Percentiles rank a stretch among this genome's conserved stretches.
Evolutionary conservation across 2,797 vertebrate genomes (phyloP).

Genomic region (Eulemur albifrons): DNA sequence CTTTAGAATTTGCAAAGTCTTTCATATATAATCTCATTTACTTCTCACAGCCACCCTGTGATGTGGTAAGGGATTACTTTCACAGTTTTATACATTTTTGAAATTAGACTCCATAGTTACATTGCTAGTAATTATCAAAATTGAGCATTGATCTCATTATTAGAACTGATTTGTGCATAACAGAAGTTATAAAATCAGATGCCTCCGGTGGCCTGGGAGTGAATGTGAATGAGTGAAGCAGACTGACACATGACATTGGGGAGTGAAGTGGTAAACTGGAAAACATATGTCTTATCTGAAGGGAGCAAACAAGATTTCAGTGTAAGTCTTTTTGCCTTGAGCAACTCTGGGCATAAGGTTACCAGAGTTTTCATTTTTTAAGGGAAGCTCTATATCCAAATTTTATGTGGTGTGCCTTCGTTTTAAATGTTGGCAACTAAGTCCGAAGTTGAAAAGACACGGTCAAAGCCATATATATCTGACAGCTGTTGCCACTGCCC

Average conservation of each 20-base stretch:
- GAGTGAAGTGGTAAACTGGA: neutral
- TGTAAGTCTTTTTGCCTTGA: neutral
- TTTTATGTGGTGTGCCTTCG: neutral
- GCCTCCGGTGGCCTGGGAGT: neutral
- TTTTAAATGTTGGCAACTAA: neutral
- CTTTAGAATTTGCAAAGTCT: neutral
- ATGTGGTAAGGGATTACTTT: neutral
- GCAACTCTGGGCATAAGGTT: neutral
- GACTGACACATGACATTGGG: neutral
- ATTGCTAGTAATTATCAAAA: constrained; percentile 9
- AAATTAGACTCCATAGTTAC: neutral
- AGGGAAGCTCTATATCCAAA: neutral
- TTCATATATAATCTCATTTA: neutral
- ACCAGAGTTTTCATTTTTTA: neutral
- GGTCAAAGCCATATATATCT: neutral
- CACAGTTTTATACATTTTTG: neutral
- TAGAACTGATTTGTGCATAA: neutral
- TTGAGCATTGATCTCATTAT: neutral
- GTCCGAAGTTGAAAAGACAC: neutral
- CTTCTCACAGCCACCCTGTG: neutral
- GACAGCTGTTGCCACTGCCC: neutral
- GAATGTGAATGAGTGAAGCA: neutral
- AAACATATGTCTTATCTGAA: neutral
- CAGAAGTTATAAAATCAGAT: neutral
- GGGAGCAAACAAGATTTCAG: neutral